Percentiles rank a stretch among this genome's conserved stretches.
Evolutionary conservation across 2,113 vertebrate genomes (phyloP).

Genomic region (Platysternon megacephalum): DNA sequence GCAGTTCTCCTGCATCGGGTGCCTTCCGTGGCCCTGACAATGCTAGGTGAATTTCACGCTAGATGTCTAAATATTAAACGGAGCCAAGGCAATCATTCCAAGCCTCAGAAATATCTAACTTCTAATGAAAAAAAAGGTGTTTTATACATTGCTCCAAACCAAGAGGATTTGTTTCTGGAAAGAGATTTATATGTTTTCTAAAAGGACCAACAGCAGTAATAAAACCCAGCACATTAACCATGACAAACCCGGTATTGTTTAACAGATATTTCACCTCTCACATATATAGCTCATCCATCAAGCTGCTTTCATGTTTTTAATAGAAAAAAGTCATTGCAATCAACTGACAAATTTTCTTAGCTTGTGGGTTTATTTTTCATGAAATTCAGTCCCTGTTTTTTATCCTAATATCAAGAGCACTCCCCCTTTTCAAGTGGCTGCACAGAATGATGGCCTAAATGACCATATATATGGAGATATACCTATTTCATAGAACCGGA

Average conservation of each 20-base stretch:
- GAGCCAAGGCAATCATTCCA: neutral
- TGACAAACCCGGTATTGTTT: neutral
- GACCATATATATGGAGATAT: too few species aligned
- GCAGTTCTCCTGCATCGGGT: neutral
- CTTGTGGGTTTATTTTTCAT: neutral
- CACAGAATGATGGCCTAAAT: neutral
- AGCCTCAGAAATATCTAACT: neutral
- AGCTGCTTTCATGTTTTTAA: neutral
- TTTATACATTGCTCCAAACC: neutral
- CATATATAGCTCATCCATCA: neutral
- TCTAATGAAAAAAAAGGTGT: neutral
- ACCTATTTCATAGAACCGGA: too few species aligned
- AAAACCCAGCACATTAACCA: neutral
- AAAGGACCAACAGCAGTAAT: neutral
- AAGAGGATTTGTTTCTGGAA: conserved; percentile 1
- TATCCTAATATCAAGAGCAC: neutral
- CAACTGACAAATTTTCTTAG: neutral
- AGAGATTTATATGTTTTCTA: neutral
- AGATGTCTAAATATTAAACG: neutral
- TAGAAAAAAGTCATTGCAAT: neutral
- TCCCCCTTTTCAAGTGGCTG: neutral
- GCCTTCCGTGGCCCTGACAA: neutral
- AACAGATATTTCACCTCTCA: neutral
- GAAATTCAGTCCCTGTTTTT: neutral
- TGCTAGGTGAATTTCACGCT: neutral